Percentiles rank a stretch among this genome's conserved stretches.
Conservation (phyloP, 92 coral and sea anemone species). For the Muricea muricata region DNA sequence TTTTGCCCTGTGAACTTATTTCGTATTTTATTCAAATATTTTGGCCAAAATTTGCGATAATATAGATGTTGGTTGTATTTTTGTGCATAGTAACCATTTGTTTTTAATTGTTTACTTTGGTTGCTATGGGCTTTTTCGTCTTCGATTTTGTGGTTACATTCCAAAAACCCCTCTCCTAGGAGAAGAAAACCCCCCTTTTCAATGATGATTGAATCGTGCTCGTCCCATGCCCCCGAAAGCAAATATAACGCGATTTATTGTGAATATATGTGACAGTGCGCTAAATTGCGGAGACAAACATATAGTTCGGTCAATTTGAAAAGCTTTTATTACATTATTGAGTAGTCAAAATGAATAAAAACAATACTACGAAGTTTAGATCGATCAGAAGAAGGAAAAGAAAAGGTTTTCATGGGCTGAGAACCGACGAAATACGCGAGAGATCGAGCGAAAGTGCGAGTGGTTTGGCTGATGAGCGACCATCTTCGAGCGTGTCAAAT, state of each 20-base stretch:
- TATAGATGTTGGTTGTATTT: conserved; percentile 5
- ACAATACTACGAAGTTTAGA: conserved; percentile 24
- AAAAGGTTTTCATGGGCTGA: conserved; percentile 17
- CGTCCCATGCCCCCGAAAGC: conserved; percentile 32
- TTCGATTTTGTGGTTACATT: background rate
- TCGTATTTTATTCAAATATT: background rate
- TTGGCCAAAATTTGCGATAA: conserved; percentile 8
- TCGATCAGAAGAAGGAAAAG: conserved; percentile 25
- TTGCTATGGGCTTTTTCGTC: conserved; percentile 25
- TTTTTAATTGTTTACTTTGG: conserved; percentile 26
- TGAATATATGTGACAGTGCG: background rate
- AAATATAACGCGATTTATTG: conserved; percentile 14
- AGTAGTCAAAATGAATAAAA: conserved; percentile 5
- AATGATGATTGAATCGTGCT: conserved; percentile 6
- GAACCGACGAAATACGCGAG: conserved; percentile 12
- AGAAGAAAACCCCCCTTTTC: conserved; percentile 3
- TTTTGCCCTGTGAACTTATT: conserved; percentile 19
- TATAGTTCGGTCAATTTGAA: conserved; percentile 2
- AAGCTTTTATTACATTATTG: conserved; percentile 16
- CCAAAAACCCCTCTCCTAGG: background rate
- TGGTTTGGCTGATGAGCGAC: background rate
- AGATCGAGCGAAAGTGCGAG: background rate
- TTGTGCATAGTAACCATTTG: conserved; percentile 1
- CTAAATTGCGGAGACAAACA: background rate
- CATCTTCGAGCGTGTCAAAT: conserved; percentile 15